A percentile compares a stretch with the other conserved stretches of the same genome.
phyloP scores from a whole-genome alignment of 2,888 invertebrate genomes.

The Vanessa cardui region DNA sequence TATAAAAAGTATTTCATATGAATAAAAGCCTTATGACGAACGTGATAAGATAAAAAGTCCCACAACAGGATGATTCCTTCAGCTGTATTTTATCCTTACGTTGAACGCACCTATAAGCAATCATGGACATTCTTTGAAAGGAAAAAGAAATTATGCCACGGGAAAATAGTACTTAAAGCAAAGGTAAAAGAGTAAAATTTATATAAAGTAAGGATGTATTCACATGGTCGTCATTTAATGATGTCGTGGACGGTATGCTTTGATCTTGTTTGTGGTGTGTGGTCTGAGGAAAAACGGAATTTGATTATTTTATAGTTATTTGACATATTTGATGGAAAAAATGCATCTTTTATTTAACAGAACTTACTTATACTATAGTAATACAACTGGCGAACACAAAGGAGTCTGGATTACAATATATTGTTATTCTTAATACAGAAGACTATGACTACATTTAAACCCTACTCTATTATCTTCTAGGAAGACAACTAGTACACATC shows the following conservation, averaged over 20 bases:
- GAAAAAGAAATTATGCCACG: slow-evolving; percentile 34
- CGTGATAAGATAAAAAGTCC: slow-evolving; percentile 42
- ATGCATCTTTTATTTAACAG: too few relatives aligned
- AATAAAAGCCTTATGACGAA: slow-evolving; percentile 36
- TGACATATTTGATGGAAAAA: too few relatives aligned
- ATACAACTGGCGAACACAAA: too few relatives aligned
- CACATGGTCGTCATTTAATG: slow-evolving; percentile 67
- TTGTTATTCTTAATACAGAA: too few relatives aligned
- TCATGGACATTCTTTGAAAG: slow-evolving; percentile 47
- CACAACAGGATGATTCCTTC: slow-evolving; percentile 38
- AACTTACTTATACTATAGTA: too few relatives aligned
- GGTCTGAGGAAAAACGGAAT: slow-evolving; percentile 44
- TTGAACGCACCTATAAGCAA: slow-evolving; percentile 54
- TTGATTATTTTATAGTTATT: not conserved
- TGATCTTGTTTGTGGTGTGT: slow-evolving; percentile 59
- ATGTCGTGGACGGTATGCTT: slow-evolving; percentile 69
- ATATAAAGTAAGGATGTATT: slow-evolving; percentile 47
- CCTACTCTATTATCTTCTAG: too few relatives aligned
- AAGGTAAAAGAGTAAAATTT: slow-evolving; percentile 32
- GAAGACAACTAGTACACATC: too few relatives aligned
- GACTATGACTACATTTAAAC: too few relatives aligned
- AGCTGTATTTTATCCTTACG: slow-evolving; percentile 44
- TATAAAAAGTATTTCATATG: slow-evolving; percentile 31
- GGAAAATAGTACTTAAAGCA: slow-evolving; percentile 40
- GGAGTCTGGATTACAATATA: too few relatives aligned